Evolutionary conservation across 2,888 invertebrate genomes (phyloP).

Genomic region (Perithous albicinctus): DNA sequence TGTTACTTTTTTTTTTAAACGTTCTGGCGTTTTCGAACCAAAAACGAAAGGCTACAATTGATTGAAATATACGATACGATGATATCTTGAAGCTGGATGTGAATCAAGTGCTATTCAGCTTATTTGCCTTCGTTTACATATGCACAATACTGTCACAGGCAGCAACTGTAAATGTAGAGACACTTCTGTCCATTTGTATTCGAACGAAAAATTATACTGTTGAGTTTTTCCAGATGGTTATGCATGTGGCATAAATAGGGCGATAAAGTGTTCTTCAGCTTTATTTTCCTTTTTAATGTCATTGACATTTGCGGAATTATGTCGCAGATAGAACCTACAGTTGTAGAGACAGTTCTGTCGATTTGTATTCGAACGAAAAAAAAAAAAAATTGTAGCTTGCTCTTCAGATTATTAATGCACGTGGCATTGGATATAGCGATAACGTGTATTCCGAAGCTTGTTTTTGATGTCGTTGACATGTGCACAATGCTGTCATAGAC

Average conservation of each 20-base stretch:
- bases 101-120: not conserved
- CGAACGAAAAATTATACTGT: not conserved
- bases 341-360: not conserved
- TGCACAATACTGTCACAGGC: not conserved
- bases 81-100: not conserved
- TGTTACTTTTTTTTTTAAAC: not conserved
- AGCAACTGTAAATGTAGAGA: not conserved
- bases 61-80: not conserved
- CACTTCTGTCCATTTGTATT: constrained; percentile 4
- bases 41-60: not conserved
- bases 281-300: not conserved
- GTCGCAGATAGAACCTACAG: not conserved
- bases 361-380: not conserved
- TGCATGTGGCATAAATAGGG: not conserved
- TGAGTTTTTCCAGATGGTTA: not conserved
- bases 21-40: not conserved
- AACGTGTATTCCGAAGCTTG: no score
- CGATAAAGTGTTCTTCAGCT: not conserved
- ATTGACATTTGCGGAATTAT: not conserved
- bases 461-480: no score
- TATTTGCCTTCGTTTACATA: not conserved
- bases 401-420: no score
- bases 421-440: no score
- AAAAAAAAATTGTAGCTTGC: not conserved
- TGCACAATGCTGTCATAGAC: no score